A percentile compares a stretch with the other conserved stretches of the same genome.
phyloP scores from a whole-genome alignment of 2,797 vertebrate species.

The Siniperca undulata region DNA sequence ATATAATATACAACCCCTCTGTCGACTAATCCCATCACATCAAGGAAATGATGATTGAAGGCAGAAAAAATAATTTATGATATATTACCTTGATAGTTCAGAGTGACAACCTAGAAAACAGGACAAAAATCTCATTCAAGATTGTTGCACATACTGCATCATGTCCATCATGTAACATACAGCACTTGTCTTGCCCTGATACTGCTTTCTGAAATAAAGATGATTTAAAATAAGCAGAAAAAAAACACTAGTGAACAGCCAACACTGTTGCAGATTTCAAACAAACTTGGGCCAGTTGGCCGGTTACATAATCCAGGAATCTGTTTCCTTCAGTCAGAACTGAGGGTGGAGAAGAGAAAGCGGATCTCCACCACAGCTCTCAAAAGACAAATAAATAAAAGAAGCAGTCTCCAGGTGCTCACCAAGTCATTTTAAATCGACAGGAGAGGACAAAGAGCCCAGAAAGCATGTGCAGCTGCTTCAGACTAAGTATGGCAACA shows the following conservation, averaged over 20 bases:
- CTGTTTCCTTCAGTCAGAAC: slow-evolving; percentile 9
- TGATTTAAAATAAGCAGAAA: slow-evolving; percentile 28
- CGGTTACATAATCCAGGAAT: slow-evolving; percentile 2
- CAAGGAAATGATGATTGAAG: slow-evolving; percentile 37
- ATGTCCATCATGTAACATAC: slow-evolving; percentile 28
- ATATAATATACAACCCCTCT: slow-evolving; percentile 80
- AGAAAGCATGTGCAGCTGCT: slow-evolving; percentile 28
- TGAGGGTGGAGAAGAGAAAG: background rate
- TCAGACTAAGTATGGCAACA: slow-evolving; percentile 27
- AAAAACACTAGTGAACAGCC: slow-evolving; percentile 19
- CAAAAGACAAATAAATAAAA: slow-evolving; percentile 49
- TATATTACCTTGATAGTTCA: slow-evolving; percentile 34
- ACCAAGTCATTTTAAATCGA: slow-evolving; percentile 5
- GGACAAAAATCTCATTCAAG: slow-evolving; percentile 12
- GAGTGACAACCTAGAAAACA: slow-evolving; percentile 16
- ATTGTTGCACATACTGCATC: slow-evolving; percentile 37
- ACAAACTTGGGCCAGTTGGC: background rate
- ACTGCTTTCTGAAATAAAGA: slow-evolving; percentile 20
- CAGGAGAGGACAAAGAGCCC: slow-evolving; percentile 10
- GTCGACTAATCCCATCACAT: slow-evolving; percentile 34
- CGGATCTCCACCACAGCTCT: background rate
- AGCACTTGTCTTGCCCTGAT: slow-evolving; percentile 5
- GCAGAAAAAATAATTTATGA: slow-evolving; percentile 41
- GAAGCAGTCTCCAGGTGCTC: background rate
- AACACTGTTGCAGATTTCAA: slow-evolving; percentile 27